Evolutionary conservation across 2,888 invertebrate species (phyloP).

Genomic region (Agrotis puta): DNA sequence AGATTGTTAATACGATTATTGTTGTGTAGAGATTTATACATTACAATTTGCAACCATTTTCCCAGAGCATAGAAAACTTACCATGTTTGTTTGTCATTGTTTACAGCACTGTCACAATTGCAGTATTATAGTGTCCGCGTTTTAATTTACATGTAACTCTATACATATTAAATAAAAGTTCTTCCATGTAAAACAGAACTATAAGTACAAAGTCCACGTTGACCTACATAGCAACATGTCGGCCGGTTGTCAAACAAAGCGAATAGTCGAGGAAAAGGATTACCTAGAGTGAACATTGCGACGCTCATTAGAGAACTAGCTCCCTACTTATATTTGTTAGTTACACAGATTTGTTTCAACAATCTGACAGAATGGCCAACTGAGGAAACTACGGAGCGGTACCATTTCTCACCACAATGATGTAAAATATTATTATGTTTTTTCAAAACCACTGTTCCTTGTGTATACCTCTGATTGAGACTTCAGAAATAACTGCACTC

Average conservation of each 20-base stretch:
- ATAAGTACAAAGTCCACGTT: neutral
- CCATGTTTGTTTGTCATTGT: too few species aligned
- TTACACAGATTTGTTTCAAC: conserved; percentile 1
- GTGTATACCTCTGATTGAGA: too few species aligned
- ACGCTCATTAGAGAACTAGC: conserved; percentile 44
- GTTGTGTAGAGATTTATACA: neutral
- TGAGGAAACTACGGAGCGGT: neutral
- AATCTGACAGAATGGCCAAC: neutral
- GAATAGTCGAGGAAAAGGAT: conserved; percentile 34
- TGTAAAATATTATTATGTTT: too few species aligned
- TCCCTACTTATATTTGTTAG: conserved; percentile 16
- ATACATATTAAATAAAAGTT: too few species aligned
- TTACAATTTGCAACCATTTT: neutral
- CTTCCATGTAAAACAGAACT: neutral
- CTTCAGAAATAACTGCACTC: too few species aligned
- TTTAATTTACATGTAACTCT: too few species aligned
- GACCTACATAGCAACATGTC: conserved; percentile 13
- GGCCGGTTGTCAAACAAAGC: conserved; percentile 13
- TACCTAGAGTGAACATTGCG: conserved; percentile 5
- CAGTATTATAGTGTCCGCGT: too few species aligned
- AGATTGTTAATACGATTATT: neutral
- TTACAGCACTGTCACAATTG: too few species aligned
- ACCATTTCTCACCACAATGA: too few species aligned
- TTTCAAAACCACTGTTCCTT: too few species aligned
- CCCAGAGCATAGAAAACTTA: too few species aligned